phyloP scores from a whole-genome alignment of 1,140 invertebrate species.

The Ptiloglossa arizonensis region DNA sequence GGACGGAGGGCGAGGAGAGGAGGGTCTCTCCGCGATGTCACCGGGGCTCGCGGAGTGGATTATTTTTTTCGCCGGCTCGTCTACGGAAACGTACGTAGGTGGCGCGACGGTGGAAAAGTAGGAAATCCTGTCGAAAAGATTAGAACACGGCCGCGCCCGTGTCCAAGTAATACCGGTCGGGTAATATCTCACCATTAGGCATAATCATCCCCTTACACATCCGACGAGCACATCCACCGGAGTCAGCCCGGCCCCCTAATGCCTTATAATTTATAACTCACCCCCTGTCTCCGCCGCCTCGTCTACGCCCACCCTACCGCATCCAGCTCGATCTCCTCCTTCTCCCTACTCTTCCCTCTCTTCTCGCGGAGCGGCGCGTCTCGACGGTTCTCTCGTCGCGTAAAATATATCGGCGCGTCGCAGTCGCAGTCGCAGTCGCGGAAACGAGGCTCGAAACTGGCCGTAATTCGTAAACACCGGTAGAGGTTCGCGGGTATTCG shows the following conservation, averaged over 20 bases:
- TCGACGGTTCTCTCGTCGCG: constrained; percentile 41
- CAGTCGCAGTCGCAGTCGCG: too few species aligned
- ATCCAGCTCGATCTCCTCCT: constrained; percentile 55
- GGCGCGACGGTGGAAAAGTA: constrained; percentile 73
- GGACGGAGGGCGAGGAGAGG: constrained; percentile 2
- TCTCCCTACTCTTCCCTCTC: constrained; percentile 25
- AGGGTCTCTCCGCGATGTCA: constrained; percentile 12
- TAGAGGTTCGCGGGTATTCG: too few species aligned
- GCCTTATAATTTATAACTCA: constrained; percentile 72
- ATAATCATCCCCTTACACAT: constrained; percentile 82
- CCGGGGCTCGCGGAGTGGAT: neutral
- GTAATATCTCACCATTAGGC: constrained; percentile 83
- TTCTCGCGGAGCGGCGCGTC: constrained; percentile 36
- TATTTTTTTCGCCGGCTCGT: constrained; percentile 33
- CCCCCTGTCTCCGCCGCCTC: constrained; percentile 44
- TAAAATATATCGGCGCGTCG: constrained; percentile 80
- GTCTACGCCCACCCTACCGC: constrained; percentile 41
- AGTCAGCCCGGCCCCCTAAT: constrained; percentile 70
- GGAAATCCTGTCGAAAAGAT: constrained; percentile 81
- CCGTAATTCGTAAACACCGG: constrained; percentile 78
- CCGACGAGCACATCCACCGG: constrained; percentile 73
- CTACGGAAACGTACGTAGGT: constrained; percentile 8
- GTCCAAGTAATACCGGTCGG: constrained; percentile 80
- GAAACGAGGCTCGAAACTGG: constrained; percentile 65
- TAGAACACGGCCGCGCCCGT: constrained; percentile 80